A percentile compares a stretch with the other conserved stretches of the same genome.
phyloP scores from a whole-genome alignment of 2,797 vertebrate genomes.

The Oceanodroma leucorhoa region DNA sequence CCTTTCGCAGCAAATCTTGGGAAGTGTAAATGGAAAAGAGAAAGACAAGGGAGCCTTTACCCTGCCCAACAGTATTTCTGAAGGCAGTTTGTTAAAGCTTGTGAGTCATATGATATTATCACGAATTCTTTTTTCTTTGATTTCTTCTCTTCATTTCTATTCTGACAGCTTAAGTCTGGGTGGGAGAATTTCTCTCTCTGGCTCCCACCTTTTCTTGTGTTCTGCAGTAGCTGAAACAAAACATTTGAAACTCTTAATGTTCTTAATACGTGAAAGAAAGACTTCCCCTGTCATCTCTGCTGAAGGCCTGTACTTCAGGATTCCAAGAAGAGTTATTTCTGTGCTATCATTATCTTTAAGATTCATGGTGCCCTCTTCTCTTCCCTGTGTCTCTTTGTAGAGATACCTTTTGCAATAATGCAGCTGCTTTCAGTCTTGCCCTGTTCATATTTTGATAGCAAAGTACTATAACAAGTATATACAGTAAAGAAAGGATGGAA shows the following conservation, averaged over 20 bases:
- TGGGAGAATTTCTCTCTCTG: neutral
- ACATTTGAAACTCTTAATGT: neutral
- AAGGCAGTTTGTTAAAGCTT: neutral
- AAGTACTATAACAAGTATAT: neutral
- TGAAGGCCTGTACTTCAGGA: neutral
- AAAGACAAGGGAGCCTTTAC: neutral
- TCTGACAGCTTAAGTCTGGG: neutral
- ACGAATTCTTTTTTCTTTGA: neutral
- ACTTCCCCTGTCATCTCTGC: neutral
- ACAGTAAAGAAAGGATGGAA: neutral
- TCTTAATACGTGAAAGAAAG: neutral
- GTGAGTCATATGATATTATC: neutral
- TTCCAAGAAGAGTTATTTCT: neutral
- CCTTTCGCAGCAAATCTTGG: constrained; percentile 3
- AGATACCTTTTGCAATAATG: neutral
- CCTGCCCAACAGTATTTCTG: neutral
- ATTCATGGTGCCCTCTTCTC: neutral
- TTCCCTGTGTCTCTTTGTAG: neutral
- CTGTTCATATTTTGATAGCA: neutral
- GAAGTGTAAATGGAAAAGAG: constrained; percentile 20
- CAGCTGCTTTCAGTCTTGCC: neutral
- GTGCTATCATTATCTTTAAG: neutral
- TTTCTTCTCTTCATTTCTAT: neutral
- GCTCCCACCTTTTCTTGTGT: neutral
- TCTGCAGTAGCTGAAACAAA: neutral